These are phyloP conservation scores for Atta texana DNA, from an alignment of 1,140 invertebrate species.

Conservation along the genomic window DNA sequence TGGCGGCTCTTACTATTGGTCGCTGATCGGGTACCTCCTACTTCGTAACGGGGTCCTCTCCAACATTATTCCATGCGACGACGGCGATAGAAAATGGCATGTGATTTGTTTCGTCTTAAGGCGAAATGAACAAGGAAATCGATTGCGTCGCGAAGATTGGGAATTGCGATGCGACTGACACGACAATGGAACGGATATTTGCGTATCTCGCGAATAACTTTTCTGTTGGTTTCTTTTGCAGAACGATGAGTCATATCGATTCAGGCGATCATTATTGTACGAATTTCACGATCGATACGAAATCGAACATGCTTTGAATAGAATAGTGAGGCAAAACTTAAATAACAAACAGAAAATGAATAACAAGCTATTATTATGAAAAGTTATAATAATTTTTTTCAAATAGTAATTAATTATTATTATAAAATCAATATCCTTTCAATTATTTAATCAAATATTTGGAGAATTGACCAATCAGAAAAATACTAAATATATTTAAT, in stretches of 20 bases:
- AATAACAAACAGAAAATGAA: neutral
- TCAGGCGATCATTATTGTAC: neutral
- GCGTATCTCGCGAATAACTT: neutral
- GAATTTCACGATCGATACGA: neutral
- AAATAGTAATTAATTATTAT: neutral
- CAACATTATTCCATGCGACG: conserved; percentile 66
- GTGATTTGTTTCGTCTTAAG: conserved; percentile 66
- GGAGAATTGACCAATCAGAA: neutral
- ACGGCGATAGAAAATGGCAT: conserved; percentile 54
- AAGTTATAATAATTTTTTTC: neutral
- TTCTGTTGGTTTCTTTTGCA: neutral
- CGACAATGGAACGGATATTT: conserved; percentile 22
- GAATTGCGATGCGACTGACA: conserved; percentile 9
- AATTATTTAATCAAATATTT: neutral
- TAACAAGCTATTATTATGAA: neutral
- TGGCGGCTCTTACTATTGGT: conserved; percentile 81
- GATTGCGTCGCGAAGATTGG: conserved; percentile 40
- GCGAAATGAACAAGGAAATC: conserved; percentile 18
- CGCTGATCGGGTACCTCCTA: conserved; percentile 79
- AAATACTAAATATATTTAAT: neutral
- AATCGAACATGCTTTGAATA: neutral
- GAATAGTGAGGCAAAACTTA: neutral
- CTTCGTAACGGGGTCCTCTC: conserved; percentile 66
- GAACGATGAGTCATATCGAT: neutral
- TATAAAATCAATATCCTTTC: neutral